Base-by-base conservation (phyloP, 2,888 invertebrate genomes). In the Neoscelio sp. region DNA sequence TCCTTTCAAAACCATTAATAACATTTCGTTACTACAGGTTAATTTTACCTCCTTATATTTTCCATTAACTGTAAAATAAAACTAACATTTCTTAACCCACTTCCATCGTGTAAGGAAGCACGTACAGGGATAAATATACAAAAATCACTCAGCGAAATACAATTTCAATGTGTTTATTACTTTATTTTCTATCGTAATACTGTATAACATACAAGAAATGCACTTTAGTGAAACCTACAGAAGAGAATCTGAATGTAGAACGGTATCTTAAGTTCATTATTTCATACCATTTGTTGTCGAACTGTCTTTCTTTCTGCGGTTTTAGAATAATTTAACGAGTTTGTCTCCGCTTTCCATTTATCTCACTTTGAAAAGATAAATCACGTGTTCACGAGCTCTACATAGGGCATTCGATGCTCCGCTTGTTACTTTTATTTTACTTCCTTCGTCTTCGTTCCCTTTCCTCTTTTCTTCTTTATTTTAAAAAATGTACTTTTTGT, bases 141-240 rank as follows among this genome's bases (percentile, higher is more conserved):
- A 17, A 71, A 64, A 50, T 65, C 35, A 40, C 5, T 78, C 28
- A 76, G 70, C 52, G 28, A 17, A 6, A 52, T 85, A 86, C 85
- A 85, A 87, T 88, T 86, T 86, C 84, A 87, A 87, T 89, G 85
- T 87, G 85, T 88, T 87, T 85, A 86, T 87, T 85, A 85, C 87
- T 89, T 90, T 90, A 91, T 89, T 89, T 90, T 91, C 93, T 94
- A 94, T 94, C 91, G 94, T 95, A 95, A 95, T 95, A 95, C 95
- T 95, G 95, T 95, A 95, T 95, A 95, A 95, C 94, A 95, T 95
- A 95, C 94, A 95, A 95, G 95, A 95, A 95, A 95, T 95, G 95
- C 95, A 95, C 95, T 94, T 94, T 93, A 93, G 94, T 93, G 95
- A 95, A 95, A 95, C 95, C 95, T 95, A 95, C 95, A 95, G 95